phyloP scores from a whole-genome alignment of 2,888 invertebrate genomes.

The Xanthorhoe designata region DNA sequence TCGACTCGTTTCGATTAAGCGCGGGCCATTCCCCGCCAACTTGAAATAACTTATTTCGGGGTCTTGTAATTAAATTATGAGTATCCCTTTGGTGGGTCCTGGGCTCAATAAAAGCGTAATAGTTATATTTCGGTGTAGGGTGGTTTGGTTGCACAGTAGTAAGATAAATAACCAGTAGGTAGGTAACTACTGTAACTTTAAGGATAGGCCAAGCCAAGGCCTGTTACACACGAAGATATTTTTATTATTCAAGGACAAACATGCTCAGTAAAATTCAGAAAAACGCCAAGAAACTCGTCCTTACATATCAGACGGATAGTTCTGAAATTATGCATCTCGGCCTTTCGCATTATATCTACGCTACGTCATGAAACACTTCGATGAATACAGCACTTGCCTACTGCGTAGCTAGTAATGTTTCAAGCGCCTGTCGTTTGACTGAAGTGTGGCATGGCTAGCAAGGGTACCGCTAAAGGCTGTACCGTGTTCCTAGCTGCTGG shows the following conservation, averaged over 20 bases:
- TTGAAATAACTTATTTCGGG: slow-evolving; percentile 69
- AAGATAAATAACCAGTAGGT: slow-evolving; percentile 15
- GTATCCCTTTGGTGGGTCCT: slow-evolving; percentile 77
- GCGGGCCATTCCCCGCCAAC: slow-evolving; percentile 58
- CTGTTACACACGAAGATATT: background rate
- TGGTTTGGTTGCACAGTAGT: slow-evolving; percentile 55
- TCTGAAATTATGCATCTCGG: too few relatives aligned
- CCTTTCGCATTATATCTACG: too few relatives aligned
- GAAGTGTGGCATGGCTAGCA: slow-evolving; percentile 26
- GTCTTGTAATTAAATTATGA: slow-evolving; percentile 81
- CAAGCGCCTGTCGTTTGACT: background rate
- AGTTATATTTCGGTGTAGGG: slow-evolving; percentile 76
- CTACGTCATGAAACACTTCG: too few relatives aligned
- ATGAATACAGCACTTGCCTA: too few relatives aligned
- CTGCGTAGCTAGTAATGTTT: too few relatives aligned
- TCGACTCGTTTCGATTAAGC: slow-evolving; percentile 57
- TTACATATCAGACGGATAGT: too few relatives aligned
- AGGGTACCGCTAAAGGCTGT: slow-evolving; percentile 16
- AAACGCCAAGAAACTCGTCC: too few relatives aligned
- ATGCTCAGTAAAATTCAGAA: background rate
- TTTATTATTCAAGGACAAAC: too few relatives aligned
- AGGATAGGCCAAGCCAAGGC: background rate
- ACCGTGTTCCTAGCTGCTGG: slow-evolving; percentile 13
- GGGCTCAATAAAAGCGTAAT: slow-evolving; percentile 82
- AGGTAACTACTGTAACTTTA: slow-evolving; percentile 44